Conservation (phyloP, 2,113 vertebrate genomes). For the Podocnemis expansa region DNA sequence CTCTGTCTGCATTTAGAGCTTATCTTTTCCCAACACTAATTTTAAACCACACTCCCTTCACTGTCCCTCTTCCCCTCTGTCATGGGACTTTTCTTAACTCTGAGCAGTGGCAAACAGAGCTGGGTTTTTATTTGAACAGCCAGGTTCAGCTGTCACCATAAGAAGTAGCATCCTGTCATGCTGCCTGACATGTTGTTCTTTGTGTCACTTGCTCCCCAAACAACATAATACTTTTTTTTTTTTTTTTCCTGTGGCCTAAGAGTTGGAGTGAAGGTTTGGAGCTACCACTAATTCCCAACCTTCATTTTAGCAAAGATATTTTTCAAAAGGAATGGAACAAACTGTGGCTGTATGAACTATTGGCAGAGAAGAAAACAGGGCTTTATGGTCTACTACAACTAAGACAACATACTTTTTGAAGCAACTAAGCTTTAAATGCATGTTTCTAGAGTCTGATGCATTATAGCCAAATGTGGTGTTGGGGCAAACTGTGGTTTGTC, state of each 20-base stretch:
- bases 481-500: neutral
- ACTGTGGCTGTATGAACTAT: neutral
- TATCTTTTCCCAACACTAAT: conserved; percentile 18
- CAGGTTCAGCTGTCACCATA: neutral
- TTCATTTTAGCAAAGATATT: neutral
- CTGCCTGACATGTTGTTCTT: neutral
- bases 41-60: neutral
- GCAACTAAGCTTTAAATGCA: neutral
- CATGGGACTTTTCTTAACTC: neutral
- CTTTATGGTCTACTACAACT: neutral
- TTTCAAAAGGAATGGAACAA: neutral
- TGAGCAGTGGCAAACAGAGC: neutral
- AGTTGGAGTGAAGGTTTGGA: neutral
- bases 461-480: neutral
- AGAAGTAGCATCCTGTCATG: neutral
- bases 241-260: neutral
- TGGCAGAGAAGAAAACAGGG: neutral
- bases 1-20: neutral
- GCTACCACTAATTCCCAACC: neutral
- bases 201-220: neutral
- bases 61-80: neutral
- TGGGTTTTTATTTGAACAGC: conserved; percentile 3
- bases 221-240: neutral
- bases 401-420: neutral
- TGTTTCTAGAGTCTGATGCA: neutral